Base-by-base conservation (phyloP, 2,113 vertebrate species). In the Brachionichthys hirsutus region DNA sequence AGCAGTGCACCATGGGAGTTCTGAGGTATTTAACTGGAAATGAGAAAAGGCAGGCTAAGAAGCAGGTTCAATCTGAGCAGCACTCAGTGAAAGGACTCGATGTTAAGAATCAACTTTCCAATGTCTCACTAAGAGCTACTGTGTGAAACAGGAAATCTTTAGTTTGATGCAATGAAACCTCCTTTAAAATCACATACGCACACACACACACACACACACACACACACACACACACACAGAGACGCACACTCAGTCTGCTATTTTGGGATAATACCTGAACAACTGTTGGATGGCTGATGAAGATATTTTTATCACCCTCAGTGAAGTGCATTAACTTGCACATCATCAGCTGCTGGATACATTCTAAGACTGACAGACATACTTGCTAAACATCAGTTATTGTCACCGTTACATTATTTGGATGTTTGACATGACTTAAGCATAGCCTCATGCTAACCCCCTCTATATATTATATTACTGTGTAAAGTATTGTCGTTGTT, bases 1-100 rank as follows among this genome's bases (percentile, higher is more conserved):
- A 75, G 72, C 72, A 46, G 61, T 71, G 70, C 68, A 77, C 66
- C 75, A 75, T 74, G 81, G 81, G 78, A 80, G 63, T 56, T 78
- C 59, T 46, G 16, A 83, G 53, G 62, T 63, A 66, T 70, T 81
- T 81, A 71, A 75, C 47, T 75, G 52, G 53, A 58, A 55, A 73
- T 74, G 48, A 67, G 55, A 38, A 64, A 59, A 60, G 40, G 58
- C 40, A 34, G 67, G 34, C 53, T 19, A 19, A 59, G 20, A 70
- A 54, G 18, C 54, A 59, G 60, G 60, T 54, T 83, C 66, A 74
- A 57, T 50, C 40, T 67, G 70, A 73, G 59, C 7, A 42, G 34
- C 38, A 54, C 16, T 15, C 36, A 47, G 52, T 20, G 52, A 59
- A 74, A 36, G 55, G 5, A 67, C 47, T 35, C 47, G 14, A 75